A percentile compares a stretch with the other conserved stretches of the same genome.
Evolutionary conservation across 2,113 vertebrate genomes (phyloP).

Genomic region (Megalops atlanticus): DNA sequence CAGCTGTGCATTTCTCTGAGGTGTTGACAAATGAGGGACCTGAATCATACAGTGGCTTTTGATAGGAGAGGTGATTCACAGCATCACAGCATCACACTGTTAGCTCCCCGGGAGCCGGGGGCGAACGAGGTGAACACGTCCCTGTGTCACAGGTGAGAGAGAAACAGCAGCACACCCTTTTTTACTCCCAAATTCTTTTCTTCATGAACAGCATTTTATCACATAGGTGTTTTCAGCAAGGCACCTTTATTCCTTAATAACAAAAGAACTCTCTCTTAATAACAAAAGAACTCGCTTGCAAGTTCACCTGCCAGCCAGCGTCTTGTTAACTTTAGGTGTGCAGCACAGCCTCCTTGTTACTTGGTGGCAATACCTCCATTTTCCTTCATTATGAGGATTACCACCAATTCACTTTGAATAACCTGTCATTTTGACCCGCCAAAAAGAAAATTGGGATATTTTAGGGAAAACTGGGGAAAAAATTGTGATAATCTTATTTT

Average conservation of each 20-base stretch:
- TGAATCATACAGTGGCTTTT: slow-evolving; percentile 6
- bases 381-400: not conserved
- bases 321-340: no score
- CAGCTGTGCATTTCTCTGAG: not conserved
- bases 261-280: no score
- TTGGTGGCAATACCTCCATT: not conserved
- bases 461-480: no score
- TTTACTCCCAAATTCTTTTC: not conserved
- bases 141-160: not conserved
- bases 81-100: not conserved
- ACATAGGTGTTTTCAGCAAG: not conserved
- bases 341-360: not conserved
- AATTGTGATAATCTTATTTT: no score
- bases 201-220: not conserved
- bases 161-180: not conserved
- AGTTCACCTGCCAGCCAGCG: no score
- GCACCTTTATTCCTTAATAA: no score
- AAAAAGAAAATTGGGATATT: no score
- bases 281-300: no score
- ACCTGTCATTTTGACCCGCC: not conserved
- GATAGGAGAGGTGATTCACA: not conserved
- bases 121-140: not conserved
- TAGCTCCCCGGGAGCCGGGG: not conserved
- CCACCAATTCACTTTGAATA: not conserved
- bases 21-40: not conserved